These are phyloP conservation scores for Syritta pipiens DNA, from an alignment of 2,888 invertebrate species.

Conservation along the genomic window DNA sequence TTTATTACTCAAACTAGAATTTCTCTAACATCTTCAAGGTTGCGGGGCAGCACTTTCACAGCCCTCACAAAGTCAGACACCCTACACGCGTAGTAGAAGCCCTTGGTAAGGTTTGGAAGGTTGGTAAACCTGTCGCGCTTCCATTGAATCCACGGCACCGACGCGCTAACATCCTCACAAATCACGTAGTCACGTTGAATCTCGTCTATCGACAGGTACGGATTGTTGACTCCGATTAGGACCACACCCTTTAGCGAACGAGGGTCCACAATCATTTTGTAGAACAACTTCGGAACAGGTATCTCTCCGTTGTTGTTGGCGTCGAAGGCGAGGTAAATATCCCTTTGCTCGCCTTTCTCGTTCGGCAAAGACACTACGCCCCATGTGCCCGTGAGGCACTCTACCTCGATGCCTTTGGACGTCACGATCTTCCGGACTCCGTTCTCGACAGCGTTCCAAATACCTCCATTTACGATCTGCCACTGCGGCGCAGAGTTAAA, in stretches of 20 bases:
- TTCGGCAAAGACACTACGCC: constrained; percentile 81
- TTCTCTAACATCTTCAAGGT: constrained; percentile 19
- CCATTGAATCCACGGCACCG: constrained; percentile 74
- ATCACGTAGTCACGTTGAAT: constrained; percentile 72
- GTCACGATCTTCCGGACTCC: constrained; percentile 79
- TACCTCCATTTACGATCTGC: constrained; percentile 82
- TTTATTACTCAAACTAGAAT: constrained; percentile 14
- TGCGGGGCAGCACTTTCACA: constrained; percentile 72
- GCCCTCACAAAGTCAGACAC: constrained; percentile 73
- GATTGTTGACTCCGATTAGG: constrained; percentile 80
- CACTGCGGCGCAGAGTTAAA: constrained; percentile 82
- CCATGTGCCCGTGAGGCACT: constrained; percentile 82
- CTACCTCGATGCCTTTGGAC: constrained; percentile 74
- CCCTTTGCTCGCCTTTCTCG: constrained; percentile 74
- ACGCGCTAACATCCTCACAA: constrained; percentile 73
- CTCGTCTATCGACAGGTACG: constrained; percentile 73
- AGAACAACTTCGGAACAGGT: constrained; percentile 81
- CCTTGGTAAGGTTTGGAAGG: constrained; percentile 71
- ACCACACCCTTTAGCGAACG: constrained; percentile 79
- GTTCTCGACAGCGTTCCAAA: constrained; percentile 81
- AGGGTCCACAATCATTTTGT: constrained; percentile 81
- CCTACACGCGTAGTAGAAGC: constrained; percentile 75
- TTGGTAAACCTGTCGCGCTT: constrained; percentile 70
- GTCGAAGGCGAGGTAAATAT: constrained; percentile 76
- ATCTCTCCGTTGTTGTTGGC: constrained; percentile 75